Base-by-base conservation (phyloP, 2,113 vertebrate species). In the Ardeotis arabs region DNA sequence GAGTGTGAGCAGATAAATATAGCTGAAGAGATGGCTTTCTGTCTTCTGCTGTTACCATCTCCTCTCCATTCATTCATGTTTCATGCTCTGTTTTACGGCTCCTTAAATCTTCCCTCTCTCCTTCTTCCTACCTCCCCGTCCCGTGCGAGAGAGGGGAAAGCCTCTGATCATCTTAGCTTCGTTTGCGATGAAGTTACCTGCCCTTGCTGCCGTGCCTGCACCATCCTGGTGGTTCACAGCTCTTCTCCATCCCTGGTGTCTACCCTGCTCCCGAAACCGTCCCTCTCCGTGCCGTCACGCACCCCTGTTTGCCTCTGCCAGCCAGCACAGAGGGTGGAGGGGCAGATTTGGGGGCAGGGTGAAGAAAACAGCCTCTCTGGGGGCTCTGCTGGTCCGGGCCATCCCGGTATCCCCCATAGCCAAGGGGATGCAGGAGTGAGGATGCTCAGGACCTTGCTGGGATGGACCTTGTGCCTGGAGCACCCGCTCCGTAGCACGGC, bases 151-250 rank as follows among this genome's bases (percentile, higher is more conserved):
- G 28, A 60, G 45, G 27, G 52, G 24, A 33, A 73, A 41, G 33
- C 15, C 44, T 47, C 75, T 47, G 17, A 5, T 64, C 56, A 27
- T 22, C 14, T 25, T 2, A 17, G 17, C n/a, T 63, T 25, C 2
- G 6, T 44, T 31, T 37, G 28, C 3, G 4, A 8, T 66, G 44
- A 33, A 63, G 37, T 44, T 31, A 1, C n/a, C 22, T 0, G 0
- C 29, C 45, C 0, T 3, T 68, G 60, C 20, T 76, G 14, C 60
- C 59, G 0, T 29, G 21, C 29, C 50, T 62, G 69, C 39, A 4
- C 17, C 7, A 12, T 64, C 28, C 63, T 66, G 55, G 28, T 68
- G 53, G 6, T 7, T 31, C 25, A 9, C 47, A 47, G 37, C 56
- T 85, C 35, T 72, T 47, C 27, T 52, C 41, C n/a, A 5, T 45